Evolutionary conservation across 2,797 vertebrate genomes (phyloP).

Genomic region (Trichosurus vulpecula): DNA sequence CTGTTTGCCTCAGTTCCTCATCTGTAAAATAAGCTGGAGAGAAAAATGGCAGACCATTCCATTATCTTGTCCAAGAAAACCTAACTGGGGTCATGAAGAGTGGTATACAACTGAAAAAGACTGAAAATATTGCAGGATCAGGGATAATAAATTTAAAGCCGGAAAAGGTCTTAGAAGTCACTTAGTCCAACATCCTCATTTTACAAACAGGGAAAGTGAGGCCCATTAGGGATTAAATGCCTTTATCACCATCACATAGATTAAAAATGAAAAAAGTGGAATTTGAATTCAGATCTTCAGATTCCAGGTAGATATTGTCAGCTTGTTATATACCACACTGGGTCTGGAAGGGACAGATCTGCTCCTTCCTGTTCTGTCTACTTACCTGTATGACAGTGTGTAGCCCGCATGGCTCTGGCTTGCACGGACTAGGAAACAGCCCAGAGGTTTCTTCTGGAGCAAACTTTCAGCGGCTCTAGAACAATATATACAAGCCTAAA

Average conservation of each 20-base stretch:
- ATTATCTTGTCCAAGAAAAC: not conserved
- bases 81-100: not conserved
- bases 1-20: not conserved
- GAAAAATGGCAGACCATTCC: not conserved
- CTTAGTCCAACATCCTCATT: not conserved
- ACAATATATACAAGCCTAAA: slow-evolving; percentile 8
- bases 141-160: not conserved
- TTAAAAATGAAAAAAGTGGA: not conserved
- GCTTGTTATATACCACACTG: not conserved
- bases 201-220: not conserved
- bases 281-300: not conserved
- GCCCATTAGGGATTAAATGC: not conserved
- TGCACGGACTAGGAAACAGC: slow-evolving; percentile 90
- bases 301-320: not conserved
- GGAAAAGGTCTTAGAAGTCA: not conserved
- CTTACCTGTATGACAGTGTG: slow-evolving; percentile 90
- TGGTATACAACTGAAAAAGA: not conserved
- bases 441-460: slow-evolving; percentile 83
- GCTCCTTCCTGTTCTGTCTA: slow-evolving; percentile 40
- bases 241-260: not conserved
- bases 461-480: slow-evolving; percentile 87
- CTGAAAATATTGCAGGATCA: not conserved
- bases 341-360: not conserved
- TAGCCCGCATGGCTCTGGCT: slow-evolving; percentile 91
- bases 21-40: not conserved